These are phyloP conservation scores for Hemitrygon akajei DNA, from an alignment of 2,797 vertebrate species.

Conservation along the genomic window DNA sequence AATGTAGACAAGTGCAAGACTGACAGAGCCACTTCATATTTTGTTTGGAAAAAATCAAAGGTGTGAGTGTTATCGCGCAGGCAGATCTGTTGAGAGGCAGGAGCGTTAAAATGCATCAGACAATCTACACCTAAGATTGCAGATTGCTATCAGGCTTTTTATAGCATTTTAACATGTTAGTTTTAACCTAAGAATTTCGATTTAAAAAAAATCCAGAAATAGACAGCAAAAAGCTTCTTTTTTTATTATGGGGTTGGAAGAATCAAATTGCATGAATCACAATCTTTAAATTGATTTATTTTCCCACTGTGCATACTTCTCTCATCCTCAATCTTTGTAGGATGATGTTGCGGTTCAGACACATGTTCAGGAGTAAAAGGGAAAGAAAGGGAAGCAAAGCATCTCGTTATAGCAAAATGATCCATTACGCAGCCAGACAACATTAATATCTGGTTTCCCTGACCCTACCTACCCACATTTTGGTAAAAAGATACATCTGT, in stretches of 20 bases:
- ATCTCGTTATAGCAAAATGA: slow-evolving; percentile 1
- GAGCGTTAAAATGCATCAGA: background rate
- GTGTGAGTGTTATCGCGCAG: too few species aligned
- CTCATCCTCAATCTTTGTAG: slow-evolving; percentile 28
- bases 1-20: background rate
- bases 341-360: slow-evolving; percentile 13
- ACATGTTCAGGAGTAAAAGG: slow-evolving; percentile 35
- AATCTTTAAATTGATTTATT: slow-evolving; percentile 32
- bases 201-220: slow-evolving; percentile 11
- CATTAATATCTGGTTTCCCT: slow-evolving; percentile 23
- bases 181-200: background rate
- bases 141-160: background rate
- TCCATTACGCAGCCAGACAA: slow-evolving; percentile 24
- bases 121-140: background rate
- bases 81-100: background rate
- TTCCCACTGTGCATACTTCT: slow-evolving; percentile 18
- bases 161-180: background rate
- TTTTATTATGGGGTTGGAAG: slow-evolving; percentile 9
- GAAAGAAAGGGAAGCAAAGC: background rate
- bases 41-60: background rate
- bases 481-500: slow-evolving; percentile 21
- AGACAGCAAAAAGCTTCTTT: slow-evolving; percentile 21
- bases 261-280: slow-evolving; percentile 6
- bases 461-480: background rate
- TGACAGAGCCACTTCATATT: background rate